A percentile compares a stretch with the other conserved stretches of the same genome.
These are phyloP conservation scores for Apostichopus japonicus DNA, from an alignment of 35 echinoderm and acorn worm species.

Conservation along the genomic window DNA sequence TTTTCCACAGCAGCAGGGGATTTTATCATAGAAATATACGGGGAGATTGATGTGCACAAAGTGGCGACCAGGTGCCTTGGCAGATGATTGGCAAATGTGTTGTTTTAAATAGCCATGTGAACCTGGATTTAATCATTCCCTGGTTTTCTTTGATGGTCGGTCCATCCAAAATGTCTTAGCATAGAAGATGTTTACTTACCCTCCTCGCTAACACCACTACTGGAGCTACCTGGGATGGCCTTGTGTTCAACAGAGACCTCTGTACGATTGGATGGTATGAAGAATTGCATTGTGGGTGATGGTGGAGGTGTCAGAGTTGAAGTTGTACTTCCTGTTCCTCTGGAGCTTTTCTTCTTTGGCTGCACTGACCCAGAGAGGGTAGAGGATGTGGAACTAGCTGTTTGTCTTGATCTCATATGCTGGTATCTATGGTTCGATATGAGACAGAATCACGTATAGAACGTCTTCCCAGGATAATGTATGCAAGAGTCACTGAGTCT, in stretches of 20 bases:
- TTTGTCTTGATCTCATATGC: not conserved
- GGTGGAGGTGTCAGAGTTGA: slow-evolving; percentile 82
- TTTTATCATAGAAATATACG: too few species aligned
- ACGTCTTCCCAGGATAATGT: too few species aligned
- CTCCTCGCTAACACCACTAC: slow-evolving; percentile 96
- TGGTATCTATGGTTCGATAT: not conserved
- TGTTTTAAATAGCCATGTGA: too few species aligned
- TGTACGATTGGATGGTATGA: not conserved
- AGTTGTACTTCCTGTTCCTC: slow-evolving; percentile 71
- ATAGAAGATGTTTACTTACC: slow-evolving; percentile 50
- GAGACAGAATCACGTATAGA: not conserved
- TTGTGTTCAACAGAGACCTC: not conserved
- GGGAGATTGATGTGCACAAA: too few species aligned
- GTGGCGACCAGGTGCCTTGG: too few species aligned
- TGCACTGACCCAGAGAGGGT: slow-evolving; percentile 72
- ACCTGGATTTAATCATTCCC: too few species aligned
- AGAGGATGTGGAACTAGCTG: slow-evolving; percentile 63
- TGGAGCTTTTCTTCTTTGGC: slow-evolving; percentile 60
- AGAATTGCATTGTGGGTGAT: slow-evolving; percentile 68
- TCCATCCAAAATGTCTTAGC: too few species aligned
- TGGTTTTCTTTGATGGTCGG: too few species aligned
- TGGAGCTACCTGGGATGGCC: slow-evolving; percentile 47
- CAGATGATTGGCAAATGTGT: too few species aligned
- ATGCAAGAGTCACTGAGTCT: not conserved
- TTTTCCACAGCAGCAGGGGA: too few species aligned